These are phyloP conservation scores for Mustela nigripes DNA, from an alignment of 2,113 vertebrate species.

Conservation along the genomic window DNA sequence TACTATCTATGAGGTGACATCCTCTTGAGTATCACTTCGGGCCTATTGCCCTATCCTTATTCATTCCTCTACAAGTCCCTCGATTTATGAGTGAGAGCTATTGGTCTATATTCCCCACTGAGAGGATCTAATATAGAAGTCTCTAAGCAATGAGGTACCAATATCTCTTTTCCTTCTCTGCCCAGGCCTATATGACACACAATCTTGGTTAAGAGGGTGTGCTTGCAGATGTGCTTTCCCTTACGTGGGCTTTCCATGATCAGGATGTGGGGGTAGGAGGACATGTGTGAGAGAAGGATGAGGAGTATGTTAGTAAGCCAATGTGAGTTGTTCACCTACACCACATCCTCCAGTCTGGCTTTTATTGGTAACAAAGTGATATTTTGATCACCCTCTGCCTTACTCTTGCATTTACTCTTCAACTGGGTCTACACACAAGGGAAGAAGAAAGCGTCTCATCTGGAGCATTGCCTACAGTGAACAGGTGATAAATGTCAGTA, in stretches of 20 bases:
- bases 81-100: neutral
- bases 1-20: neutral
- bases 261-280: neutral
- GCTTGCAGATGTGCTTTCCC: neutral
- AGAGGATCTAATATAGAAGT: neutral
- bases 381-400: neutral
- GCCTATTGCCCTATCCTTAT: neutral
- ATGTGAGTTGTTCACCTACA: neutral
- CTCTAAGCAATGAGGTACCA: neutral
- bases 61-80: neutral
- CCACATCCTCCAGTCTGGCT: neutral
- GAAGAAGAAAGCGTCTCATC: neutral
- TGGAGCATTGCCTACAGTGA: neutral
- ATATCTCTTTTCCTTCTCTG: neutral
- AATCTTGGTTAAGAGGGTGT: accelerated
- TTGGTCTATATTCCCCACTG: neutral
- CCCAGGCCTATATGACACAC: no score
- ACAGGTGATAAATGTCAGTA: neutral
- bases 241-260: neutral
- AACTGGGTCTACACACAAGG: neutral
- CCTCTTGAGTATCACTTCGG: neutral
- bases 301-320: neutral
- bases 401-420: neutral
- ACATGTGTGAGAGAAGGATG: neutral
- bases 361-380: neutral